Percentiles rank a stretch among this genome's conserved stretches.
phyloP scores from a whole-genome alignment of 2,888 invertebrate genomes.

The Xylota sylvarum region DNA sequence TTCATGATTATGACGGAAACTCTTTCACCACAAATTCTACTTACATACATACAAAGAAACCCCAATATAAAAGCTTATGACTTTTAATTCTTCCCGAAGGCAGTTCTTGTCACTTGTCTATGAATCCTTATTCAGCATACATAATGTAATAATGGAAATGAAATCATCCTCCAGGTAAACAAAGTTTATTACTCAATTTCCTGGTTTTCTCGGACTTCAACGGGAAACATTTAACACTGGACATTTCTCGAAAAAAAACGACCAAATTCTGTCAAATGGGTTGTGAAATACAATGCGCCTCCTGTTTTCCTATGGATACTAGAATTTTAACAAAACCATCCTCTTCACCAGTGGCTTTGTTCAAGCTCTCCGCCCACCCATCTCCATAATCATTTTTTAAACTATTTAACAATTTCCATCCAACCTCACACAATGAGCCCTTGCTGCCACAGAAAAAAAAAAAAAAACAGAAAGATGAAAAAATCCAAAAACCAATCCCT shows the following conservation, averaged over 20 bases:
- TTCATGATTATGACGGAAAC: too few species aligned
- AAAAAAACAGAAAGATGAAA: conserved; percentile 9
- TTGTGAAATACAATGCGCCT: conserved; percentile 56
- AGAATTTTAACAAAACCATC: conserved; percentile 10
- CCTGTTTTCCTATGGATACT: conserved; percentile 1
- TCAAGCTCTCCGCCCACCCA: conserved; percentile 17
- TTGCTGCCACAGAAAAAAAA: conserved; percentile 23
- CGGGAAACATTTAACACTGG: conserved; percentile 4
- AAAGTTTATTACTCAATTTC: conserved; percentile 9
- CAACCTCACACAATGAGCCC: conserved; percentile 30
- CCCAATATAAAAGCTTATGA: too few species aligned
- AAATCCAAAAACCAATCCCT: conserved; percentile 46
- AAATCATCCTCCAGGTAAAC: conserved; percentile 7
- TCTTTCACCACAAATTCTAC: too few species aligned
- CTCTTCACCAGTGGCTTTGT: conserved; percentile 3
- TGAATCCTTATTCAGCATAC: too few species aligned
- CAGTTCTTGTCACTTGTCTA: too few species aligned
- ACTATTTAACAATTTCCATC: conserved; percentile 70
- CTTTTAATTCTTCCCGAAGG: too few species aligned
- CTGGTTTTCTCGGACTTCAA: conserved; percentile 1
- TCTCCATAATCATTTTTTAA: conserved; percentile 72
- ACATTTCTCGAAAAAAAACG: neutral
- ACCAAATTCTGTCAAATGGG: conserved; percentile 38
- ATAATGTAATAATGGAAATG: too few species aligned
- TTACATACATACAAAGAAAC: too few species aligned